These are phyloP conservation scores for Musca vetustissima DNA, from an alignment of 1,140 invertebrate species.

Conservation along the genomic window DNA sequence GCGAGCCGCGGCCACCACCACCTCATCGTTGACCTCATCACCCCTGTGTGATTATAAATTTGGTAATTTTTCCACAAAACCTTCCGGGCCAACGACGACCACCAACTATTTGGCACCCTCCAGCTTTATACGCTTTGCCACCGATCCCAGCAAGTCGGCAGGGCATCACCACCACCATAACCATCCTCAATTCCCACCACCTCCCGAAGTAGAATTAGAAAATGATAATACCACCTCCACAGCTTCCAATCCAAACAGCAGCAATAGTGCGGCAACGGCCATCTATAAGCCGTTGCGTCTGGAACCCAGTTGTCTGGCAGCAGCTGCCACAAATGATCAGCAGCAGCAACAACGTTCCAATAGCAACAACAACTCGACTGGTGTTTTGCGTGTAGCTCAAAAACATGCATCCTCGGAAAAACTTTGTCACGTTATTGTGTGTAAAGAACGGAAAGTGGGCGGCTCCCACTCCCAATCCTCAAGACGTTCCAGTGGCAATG, in stretches of 20 bases:
- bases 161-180: constrained; percentile 38
- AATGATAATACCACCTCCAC: constrained; percentile 26
- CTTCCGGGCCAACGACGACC: constrained; percentile 9
- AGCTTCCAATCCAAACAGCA: constrained; percentile 29
- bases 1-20: neutral
- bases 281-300: constrained; percentile 40
- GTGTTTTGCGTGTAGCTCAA: constrained; percentile 29
- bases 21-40: constrained; percentile 34
- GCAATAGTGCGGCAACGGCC: constrained; percentile 27
- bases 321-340: constrained; percentile 2
- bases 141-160: neutral
- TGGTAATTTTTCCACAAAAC: constrained; percentile 31
- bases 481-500: neutral
- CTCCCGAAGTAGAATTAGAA: constrained; percentile 23
- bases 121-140: constrained; percentile 42
- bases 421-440: constrained; percentile 24
- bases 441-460: constrained; percentile 44
- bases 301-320: constrained; percentile 42
- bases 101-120: constrained; percentile 38
- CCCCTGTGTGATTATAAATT: constrained; percentile 49
- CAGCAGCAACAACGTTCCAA: constrained; percentile 26
- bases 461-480: constrained; percentile 33
- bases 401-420: constrained; percentile 34
- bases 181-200: constrained; percentile 29
- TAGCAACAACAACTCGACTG: constrained; percentile 25